These are phyloP conservation scores for Thymelicus lineola DNA, from an alignment of 2,888 invertebrate species.

Conservation along the genomic window DNA sequence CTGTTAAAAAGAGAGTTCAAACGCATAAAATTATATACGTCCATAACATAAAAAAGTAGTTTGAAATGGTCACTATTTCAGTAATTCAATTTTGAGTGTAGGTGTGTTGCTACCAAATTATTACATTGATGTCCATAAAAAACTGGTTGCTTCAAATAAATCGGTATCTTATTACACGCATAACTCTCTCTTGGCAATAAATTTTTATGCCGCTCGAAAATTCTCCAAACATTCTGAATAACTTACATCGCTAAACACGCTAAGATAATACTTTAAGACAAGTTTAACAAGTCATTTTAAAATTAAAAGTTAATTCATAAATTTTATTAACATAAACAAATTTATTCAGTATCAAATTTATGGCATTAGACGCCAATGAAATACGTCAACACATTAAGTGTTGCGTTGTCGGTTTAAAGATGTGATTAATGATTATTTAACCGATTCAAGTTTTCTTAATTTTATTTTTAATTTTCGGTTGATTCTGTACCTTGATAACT, in stretches of 20 bases:
- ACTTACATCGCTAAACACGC: not conserved
- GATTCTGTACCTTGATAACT: too few species aligned
- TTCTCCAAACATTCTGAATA: conserved; percentile 15
- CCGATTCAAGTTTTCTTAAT: not conserved
- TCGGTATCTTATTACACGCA: conserved; percentile 18
- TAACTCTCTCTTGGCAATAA: conserved; percentile 18
- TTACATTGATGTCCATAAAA: conserved; percentile 14
- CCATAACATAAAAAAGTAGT: conserved; percentile 6
- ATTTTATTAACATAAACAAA: conserved; percentile 25
- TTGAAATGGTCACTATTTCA: conserved; percentile 9
- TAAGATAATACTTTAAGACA: conserved; percentile 8
- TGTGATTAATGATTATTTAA: conserved; percentile 11
- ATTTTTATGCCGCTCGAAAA: conserved; percentile 20
- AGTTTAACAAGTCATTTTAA: conserved; percentile 19
- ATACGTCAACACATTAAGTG: conserved; percentile 27
- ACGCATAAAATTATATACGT: conserved; percentile 3
- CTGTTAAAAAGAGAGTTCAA: not conserved
- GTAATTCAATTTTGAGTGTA: conserved; percentile 22
- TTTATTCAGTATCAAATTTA: conserved; percentile 30
- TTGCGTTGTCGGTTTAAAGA: conserved; percentile 13
- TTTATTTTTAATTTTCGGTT: not conserved
- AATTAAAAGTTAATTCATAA: conserved; percentile 13
- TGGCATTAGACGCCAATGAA: conserved; percentile 28
- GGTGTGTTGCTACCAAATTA: conserved; percentile 25
- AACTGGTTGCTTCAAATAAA: conserved; percentile 20